phyloP scores from a whole-genome alignment of 2,797 vertebrate genomes.

The Liparis tanakae region DNA sequence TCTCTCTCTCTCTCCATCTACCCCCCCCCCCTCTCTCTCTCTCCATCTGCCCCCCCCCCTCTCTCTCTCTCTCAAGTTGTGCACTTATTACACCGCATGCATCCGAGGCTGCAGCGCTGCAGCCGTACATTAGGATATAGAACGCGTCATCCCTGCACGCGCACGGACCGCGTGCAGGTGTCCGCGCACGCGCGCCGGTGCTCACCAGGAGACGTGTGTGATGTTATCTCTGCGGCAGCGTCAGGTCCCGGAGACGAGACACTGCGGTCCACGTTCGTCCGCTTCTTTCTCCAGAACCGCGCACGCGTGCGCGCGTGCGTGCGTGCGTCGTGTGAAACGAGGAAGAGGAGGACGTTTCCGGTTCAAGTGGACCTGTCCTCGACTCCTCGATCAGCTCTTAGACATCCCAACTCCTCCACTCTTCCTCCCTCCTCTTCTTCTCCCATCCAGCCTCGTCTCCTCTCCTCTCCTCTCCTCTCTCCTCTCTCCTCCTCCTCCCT shows the following conservation, averaged over 20 bases:
- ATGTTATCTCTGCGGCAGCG: slow-evolving; percentile 28
- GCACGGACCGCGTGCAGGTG: too few relatives aligned
- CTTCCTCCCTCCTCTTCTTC: slow-evolving; percentile 23
- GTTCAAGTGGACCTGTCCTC: slow-evolving; percentile 46
- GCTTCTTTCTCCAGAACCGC: slow-evolving; percentile 22
- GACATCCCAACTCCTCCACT: slow-evolving; percentile 49
- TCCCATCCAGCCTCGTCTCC: slow-evolving; percentile 32
- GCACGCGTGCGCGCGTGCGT: slow-evolving; percentile 5
- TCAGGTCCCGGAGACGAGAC: slow-evolving; percentile 40
- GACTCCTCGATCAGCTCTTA: slow-evolving; percentile 30
- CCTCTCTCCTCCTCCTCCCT: slow-evolving; percentile 23
- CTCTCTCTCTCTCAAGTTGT: not conserved
- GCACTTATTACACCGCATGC: too few relatives aligned
- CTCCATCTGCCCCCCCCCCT: not conserved
- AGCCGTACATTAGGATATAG: not conserved
- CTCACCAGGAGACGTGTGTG: slow-evolving; percentile 57
- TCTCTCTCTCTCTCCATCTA: not conserved
- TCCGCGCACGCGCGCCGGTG: not conserved
- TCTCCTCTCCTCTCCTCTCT: slow-evolving; percentile 21
- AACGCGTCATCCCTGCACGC: not conserved
- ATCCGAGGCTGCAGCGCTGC: not conserved
- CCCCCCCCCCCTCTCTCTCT: too few relatives aligned
- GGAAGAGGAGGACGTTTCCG: not conserved
- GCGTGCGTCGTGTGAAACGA: not conserved
- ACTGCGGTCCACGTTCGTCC: slow-evolving; percentile 75